Evolutionary conservation across 2,113 vertebrate genomes (phyloP).

Genomic region (Daboia siamensis): DNA sequence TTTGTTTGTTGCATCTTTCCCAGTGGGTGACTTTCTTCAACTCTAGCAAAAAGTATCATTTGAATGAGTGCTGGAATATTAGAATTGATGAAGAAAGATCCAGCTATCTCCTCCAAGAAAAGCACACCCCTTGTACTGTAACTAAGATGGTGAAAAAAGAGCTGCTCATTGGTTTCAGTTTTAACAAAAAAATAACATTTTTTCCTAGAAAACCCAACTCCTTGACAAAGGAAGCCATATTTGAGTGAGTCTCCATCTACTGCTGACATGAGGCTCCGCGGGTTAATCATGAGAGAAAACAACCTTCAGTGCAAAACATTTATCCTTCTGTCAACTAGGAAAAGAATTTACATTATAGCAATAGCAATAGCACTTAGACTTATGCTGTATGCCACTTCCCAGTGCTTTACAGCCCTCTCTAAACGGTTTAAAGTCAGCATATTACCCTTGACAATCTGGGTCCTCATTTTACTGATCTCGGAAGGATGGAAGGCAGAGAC

Average conservation of each 20-base stretch:
- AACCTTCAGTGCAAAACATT: neutral
- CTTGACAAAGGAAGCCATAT: neutral
- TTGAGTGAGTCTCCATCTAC: neutral
- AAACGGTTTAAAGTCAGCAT: too few species aligned
- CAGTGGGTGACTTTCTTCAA: neutral
- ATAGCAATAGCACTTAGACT: too few species aligned
- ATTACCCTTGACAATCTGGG: too few species aligned
- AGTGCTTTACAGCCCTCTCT: too few species aligned
- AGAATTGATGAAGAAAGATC: neutral
- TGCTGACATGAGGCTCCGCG: neutral
- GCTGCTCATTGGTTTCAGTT: neutral
- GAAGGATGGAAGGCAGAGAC: too few species aligned
- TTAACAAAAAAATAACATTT: neutral
- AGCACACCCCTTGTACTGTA: neutral
- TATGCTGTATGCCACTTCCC: too few species aligned
- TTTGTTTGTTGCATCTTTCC: neutral
- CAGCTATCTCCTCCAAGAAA: neutral
- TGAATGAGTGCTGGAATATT: neutral
- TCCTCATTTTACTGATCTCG: too few species aligned
- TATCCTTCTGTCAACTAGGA: neutral
- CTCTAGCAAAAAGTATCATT: neutral
- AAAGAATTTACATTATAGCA: neutral
- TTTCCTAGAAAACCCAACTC: neutral
- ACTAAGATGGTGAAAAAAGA: neutral
- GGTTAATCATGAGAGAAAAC: too few species aligned